A percentile compares a stretch with the other conserved stretches of the same genome.
These are phyloP conservation scores for Caenorhabditis japonica DNA, from an alignment of 2,888 invertebrate genomes.

Conservation along the genomic window DNA sequence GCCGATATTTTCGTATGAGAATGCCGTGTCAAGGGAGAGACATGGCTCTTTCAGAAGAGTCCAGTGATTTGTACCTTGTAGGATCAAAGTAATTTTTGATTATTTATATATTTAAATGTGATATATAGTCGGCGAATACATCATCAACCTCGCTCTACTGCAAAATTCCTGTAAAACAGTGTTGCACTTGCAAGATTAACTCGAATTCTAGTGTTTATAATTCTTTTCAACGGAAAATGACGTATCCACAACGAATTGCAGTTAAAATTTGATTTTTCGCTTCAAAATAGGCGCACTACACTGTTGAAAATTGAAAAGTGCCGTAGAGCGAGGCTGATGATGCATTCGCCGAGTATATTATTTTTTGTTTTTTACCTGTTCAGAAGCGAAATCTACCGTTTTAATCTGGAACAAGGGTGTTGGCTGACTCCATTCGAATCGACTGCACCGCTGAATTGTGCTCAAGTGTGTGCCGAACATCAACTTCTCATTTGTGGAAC, in stretches of 20 bases:
- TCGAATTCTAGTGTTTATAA: neutral
- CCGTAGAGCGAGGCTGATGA: too few relatives aligned
- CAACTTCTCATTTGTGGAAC: conserved; percentile 83
- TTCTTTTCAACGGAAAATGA: too few relatives aligned
- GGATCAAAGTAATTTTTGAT: conserved; percentile 85
- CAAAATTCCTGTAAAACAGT: too few relatives aligned
- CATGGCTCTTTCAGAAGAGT: conserved; percentile 89
- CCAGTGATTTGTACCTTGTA: conserved; percentile 92
- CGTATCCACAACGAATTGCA: too few relatives aligned
- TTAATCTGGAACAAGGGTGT: conserved; percentile 94
- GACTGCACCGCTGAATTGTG: conserved; percentile 84
- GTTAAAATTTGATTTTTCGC: too few relatives aligned
- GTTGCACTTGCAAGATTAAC: neutral
- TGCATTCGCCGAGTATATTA: too few relatives aligned
- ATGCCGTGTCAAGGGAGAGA: conserved; percentile 96
- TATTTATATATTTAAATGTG: too few relatives aligned
- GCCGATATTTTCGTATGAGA: conserved; percentile 89
- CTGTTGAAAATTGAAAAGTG: too few relatives aligned
- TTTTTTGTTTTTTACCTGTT: neutral
- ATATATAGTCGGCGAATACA: too few relatives aligned
- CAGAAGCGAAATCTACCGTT: conserved; percentile 89
- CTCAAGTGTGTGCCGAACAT: conserved; percentile 89
- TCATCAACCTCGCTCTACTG: too few relatives aligned
- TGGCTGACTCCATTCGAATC: conserved; percentile 89
- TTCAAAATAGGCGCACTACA: too few relatives aligned